Percentiles rank a stretch among this genome's conserved stretches.
Evolutionary conservation across 2,113 vertebrate species (phyloP).

Genomic region (Saccopteryx leptura): DNA sequence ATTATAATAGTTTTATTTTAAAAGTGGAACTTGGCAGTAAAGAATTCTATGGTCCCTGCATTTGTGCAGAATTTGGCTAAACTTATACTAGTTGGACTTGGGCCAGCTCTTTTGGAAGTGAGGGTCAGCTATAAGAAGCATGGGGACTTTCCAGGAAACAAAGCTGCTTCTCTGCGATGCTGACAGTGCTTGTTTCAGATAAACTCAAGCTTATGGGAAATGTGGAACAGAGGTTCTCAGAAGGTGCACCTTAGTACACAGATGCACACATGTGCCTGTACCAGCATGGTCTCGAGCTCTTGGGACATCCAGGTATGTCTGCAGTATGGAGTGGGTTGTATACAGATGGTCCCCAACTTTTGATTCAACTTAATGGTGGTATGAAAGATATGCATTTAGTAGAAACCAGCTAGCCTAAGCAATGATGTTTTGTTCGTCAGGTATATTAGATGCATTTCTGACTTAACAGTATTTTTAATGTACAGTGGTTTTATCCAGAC

Average conservation of each 20-base stretch:
- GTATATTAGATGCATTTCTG: background rate
- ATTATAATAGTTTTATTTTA: background rate
- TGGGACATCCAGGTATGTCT: background rate
- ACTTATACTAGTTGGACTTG: background rate
- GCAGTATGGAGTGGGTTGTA: background rate
- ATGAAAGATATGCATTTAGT: background rate
- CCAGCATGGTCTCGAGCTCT: background rate
- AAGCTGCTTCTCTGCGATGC: background rate
- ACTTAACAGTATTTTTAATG: background rate
- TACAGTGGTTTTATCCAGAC: background rate
- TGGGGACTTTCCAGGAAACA: background rate
- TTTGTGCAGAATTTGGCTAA: background rate
- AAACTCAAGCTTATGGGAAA: background rate
- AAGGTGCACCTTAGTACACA: background rate
- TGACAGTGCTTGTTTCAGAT: background rate
- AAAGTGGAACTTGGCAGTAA: background rate
- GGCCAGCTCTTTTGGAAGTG: conserved; percentile 1
- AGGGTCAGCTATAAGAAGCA: background rate
- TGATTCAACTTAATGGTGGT: background rate
- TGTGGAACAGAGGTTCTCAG: background rate
- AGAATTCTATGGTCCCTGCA: background rate
- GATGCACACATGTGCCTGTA: rapidly evolving
- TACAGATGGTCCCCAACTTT: background rate
- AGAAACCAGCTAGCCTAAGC: background rate
- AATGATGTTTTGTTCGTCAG: background rate